Evolutionary conservation across 92 coral and sea anemone genomes (phyloP).

Genomic region (Galaxea fascicularis): DNA sequence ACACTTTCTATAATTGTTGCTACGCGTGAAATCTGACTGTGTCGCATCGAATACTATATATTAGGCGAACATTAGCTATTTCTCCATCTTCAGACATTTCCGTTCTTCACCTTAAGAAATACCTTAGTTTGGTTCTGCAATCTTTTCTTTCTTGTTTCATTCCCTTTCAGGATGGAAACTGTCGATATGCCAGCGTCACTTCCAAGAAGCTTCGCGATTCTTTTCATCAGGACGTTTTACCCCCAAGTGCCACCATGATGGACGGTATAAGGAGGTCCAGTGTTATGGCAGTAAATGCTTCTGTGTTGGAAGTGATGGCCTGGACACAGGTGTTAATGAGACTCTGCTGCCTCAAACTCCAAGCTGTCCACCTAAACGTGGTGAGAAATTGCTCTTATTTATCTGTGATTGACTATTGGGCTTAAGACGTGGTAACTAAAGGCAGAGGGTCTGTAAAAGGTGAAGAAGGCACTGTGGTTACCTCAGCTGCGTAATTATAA

Average conservation of each 20-base stretch:
- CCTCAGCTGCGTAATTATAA: no score
- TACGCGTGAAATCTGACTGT: no score
- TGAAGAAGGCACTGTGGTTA: no score
- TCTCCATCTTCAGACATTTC: no score
- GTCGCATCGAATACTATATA: no score
- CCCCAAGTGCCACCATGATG: slow-evolving; percentile 84
- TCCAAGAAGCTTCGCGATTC: slow-evolving; percentile 66
- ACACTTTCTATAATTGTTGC: neutral
- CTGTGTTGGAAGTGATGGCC: slow-evolving; percentile 86
- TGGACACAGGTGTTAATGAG: slow-evolving; percentile 66
- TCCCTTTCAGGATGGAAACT: slow-evolving; percentile 72
- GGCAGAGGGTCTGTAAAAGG: no score
- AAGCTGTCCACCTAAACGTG: slow-evolving; percentile 48
- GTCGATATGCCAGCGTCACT: slow-evolving; percentile 81
- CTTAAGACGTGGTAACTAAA: no score
- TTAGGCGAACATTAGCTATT: no score
- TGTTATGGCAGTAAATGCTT: slow-evolving; percentile 78
- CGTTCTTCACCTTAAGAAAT: neutral
- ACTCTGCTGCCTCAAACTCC: slow-evolving; percentile 30
- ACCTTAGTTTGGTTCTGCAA: neutral
- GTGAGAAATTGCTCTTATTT: neutral
- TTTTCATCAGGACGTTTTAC: slow-evolving; percentile 67
- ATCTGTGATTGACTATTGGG: neutral
- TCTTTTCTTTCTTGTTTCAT: neutral
- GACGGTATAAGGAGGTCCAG: slow-evolving; percentile 86